phyloP scores from a whole-genome alignment of 2,113 vertebrate genomes.

The Oxyruncus cristatus region DNA sequence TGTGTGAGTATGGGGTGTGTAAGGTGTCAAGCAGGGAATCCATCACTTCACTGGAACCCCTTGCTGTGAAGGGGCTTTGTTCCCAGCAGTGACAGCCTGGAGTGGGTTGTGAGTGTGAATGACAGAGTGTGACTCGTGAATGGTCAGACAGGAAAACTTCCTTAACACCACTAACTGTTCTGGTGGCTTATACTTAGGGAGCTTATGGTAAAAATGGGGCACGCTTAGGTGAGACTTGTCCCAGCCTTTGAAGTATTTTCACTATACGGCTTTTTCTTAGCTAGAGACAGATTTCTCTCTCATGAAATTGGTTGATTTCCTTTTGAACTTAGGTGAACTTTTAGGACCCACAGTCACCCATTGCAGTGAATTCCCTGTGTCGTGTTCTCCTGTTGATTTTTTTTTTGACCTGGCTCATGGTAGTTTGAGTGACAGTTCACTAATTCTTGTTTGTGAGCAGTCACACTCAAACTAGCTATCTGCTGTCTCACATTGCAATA shows the following conservation, averaged over 20 bases:
- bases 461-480: neutral
- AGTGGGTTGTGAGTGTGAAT: too few species aligned
- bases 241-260: neutral
- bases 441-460: neutral
- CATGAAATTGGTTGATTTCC: neutral
- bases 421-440: neutral
- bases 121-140: neutral
- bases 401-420: neutral
- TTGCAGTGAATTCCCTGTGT: neutral
- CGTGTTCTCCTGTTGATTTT: neutral
- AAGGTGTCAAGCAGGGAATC: neutral
- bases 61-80: accelerated
- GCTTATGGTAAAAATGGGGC: neutral
- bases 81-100: neutral
- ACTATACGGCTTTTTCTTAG: neutral
- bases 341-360: neutral
- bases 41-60: neutral
- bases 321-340: neutral
- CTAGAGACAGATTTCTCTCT: neutral
- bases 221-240: neutral
- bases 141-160: neutral
- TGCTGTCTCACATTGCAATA: neutral
- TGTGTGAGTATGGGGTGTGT: neutral
- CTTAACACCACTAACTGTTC: neutral
- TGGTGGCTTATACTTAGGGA: neutral